These are phyloP conservation scores for Latrodectus elegans DNA, from an alignment of 2,888 invertebrate species.

Conservation along the genomic window DNA sequence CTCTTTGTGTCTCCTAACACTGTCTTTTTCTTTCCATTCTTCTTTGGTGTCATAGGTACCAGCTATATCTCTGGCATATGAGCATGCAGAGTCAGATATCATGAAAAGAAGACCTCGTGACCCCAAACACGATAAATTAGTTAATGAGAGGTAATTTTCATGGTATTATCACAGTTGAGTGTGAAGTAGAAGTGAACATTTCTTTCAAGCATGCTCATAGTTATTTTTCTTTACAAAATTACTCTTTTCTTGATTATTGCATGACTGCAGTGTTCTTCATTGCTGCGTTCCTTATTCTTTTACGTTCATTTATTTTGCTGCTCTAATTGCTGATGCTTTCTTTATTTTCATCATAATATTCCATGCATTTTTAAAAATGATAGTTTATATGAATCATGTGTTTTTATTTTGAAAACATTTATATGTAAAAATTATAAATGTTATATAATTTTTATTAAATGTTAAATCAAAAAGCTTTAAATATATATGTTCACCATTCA, in stretches of 20 bases:
- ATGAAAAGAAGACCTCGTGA: constrained; percentile 77
- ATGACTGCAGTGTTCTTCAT: constrained; percentile 32
- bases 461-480: too few species aligned
- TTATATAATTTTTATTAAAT: too few species aligned
- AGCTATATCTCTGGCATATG: constrained; percentile 79
- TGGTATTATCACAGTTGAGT: constrained; percentile 20
- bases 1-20: not conserved
- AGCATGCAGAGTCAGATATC: constrained; percentile 78
- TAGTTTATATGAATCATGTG: too few species aligned
- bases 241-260: too few species aligned
- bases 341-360: too few species aligned
- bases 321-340: constrained; percentile 6
- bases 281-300: constrained; percentile 51
- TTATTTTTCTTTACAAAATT: not conserved
- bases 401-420: too few species aligned
- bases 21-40: constrained; percentile 26
- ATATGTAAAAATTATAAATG: too few species aligned
- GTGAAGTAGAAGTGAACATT: not conserved
- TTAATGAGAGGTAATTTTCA: constrained; percentile 74
- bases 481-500: too few species aligned
- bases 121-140: constrained; percentile 77
- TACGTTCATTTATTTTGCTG: constrained; percentile 5
- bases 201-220: not conserved
- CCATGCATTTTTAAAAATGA: too few species aligned
- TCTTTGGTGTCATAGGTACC: constrained; percentile 75